These are phyloP conservation scores for Chloromyia formosa DNA, from an alignment of 2,888 invertebrate genomes.

Conservation along the genomic window DNA sequence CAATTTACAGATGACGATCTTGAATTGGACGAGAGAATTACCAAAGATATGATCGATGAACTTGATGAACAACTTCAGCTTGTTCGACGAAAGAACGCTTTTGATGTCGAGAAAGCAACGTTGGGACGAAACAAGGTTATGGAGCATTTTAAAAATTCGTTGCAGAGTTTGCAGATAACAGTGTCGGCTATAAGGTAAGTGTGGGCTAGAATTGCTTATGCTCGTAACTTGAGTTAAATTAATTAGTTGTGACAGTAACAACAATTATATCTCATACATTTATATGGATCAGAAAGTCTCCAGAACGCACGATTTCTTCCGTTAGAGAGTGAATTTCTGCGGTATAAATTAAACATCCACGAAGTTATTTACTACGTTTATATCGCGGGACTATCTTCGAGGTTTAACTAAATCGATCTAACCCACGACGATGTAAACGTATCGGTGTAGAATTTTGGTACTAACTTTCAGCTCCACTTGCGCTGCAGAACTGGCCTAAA, in stretches of 20 bases:
- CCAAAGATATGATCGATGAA: conserved; percentile 69
- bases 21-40: conserved; percentile 74
- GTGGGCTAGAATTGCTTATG: not conserved
- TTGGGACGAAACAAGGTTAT: conserved; percentile 71
- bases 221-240: not conserved
- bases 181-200: conserved; percentile 68
- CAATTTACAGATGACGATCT: conserved; percentile 69
- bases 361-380: too few species aligned
- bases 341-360: too few species aligned
- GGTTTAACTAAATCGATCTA: too few species aligned
- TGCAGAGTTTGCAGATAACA: conserved; percentile 72
- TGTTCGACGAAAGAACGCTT: conserved; percentile 73
- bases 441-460: too few species aligned
- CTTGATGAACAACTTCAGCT: conserved; percentile 71
- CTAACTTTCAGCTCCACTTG: too few species aligned
- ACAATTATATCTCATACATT: too few species aligned
- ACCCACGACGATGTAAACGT: too few species aligned
- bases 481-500: too few species aligned
- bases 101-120: conserved; percentile 75
- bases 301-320: too few species aligned
- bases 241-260: not conserved
- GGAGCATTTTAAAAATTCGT: conserved; percentile 72
- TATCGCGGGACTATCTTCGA: too few species aligned
- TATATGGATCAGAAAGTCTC: too few species aligned
- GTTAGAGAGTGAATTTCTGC: too few species aligned